Conservation (phyloP, 2,888 invertebrate genomes). For the Callyntrura guangdongensis region DNA sequence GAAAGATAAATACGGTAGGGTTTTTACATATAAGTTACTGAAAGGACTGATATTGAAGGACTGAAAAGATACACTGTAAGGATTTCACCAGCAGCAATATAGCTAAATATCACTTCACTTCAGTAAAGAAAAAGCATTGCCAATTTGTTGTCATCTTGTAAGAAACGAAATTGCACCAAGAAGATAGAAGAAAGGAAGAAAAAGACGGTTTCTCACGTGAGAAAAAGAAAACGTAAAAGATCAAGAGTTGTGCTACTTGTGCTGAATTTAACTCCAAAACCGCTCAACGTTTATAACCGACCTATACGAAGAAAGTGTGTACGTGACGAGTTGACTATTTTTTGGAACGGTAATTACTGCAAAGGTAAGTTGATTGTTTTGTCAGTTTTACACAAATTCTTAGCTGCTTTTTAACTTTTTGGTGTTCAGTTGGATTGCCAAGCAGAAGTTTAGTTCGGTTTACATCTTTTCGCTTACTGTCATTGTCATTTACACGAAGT, state of each 20-base stretch:
- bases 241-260: conserved; percentile 53
- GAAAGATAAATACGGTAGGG: conserved; percentile 42
- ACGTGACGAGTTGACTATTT: conserved; percentile 14
- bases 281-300: conserved; percentile 32
- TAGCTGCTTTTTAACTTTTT: no score
- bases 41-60: conserved; percentile 79
- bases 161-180: conserved; percentile 1
- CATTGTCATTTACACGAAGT: not conserved
- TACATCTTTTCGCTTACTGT: no score
- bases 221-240: not conserved
- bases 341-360: conserved; percentile 35
- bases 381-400: not conserved
- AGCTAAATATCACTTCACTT: conserved; percentile 77
- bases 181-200: not conserved
- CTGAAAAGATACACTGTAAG: conserved; percentile 77
- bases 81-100: conserved; percentile 77
- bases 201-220: conserved; percentile 3
- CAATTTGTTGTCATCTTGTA: conserved; percentile 69
- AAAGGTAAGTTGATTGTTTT: conserved; percentile 37
- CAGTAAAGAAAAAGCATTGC: conserved; percentile 65
- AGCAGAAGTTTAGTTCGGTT: not conserved
- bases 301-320: not conserved
- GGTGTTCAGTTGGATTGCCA: not conserved
- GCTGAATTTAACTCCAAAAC: conserved; percentile 12
- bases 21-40: conserved; percentile 74